These are phyloP conservation scores for Cygnus olor DNA, from an alignment of 2,797 vertebrate genomes.

Conservation along the genomic window DNA sequence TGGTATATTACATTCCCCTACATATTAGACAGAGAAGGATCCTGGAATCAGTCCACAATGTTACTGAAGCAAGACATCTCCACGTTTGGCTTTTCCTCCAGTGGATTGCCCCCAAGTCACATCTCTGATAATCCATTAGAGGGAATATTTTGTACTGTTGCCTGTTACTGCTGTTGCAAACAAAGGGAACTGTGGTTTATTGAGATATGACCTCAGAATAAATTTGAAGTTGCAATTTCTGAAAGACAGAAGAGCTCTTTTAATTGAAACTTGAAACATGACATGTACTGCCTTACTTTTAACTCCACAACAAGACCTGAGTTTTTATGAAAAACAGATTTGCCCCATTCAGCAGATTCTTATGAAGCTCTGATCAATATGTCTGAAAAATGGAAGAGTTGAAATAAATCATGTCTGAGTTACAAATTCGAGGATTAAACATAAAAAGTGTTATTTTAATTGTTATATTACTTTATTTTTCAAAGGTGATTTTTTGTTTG, in stretches of 20 bases:
- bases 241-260: background rate
- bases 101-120: accelerated
- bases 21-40: background rate
- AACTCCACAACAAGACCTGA: background rate
- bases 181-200: accelerated
- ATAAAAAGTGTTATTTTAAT: background rate
- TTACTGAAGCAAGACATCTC: background rate
- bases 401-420: background rate
- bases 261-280: background rate
- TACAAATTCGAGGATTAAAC: background rate
- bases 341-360: background rate
- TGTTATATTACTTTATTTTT: background rate
- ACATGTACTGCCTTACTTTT: background rate
- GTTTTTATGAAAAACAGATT: background rate
- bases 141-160: background rate
- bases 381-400: background rate
- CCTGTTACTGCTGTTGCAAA: background rate
- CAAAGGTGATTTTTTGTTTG: background rate
- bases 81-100: background rate
- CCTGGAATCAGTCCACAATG: background rate
- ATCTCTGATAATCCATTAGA: background rate
- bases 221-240: background rate
- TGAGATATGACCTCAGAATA: background rate
- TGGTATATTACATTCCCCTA: accelerated
- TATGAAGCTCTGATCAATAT: background rate